phyloP scores from a whole-genome alignment of 2,888 invertebrate genomes.

The Thumatha senex region DNA sequence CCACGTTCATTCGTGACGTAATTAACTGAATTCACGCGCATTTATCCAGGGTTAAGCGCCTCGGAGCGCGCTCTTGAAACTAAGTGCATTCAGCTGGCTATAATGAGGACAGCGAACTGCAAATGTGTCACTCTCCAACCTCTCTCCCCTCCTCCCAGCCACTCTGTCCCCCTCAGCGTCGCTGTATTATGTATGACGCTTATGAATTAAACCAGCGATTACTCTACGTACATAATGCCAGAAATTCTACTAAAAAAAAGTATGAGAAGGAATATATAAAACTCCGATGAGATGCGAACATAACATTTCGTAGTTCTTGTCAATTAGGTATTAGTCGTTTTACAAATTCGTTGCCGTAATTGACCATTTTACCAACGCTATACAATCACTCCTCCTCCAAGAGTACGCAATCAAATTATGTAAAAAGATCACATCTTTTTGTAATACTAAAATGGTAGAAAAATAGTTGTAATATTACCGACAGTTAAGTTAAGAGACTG shows the following conservation, averaged over 20 bases:
- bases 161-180: not conserved
- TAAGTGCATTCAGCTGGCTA: slow-evolving; percentile 34
- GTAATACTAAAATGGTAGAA: too few relatives aligned
- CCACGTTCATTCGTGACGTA: slow-evolving; percentile 20
- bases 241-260: slow-evolving; percentile 3
- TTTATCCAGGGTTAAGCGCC: slow-evolving; percentile 33
- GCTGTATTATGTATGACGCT: slow-evolving; percentile 36
- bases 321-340: too few relatives aligned
- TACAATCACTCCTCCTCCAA: too few relatives aligned
- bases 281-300: not conserved
- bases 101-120: slow-evolving; percentile 43
- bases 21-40: slow-evolving; percentile 27
- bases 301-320: too few relatives aligned
- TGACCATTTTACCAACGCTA: too few relatives aligned
- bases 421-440: too few relatives aligned
- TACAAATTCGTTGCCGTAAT: too few relatives aligned
- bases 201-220: slow-evolving; percentile 27
- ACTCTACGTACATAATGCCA: slow-evolving; percentile 13
- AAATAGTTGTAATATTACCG: too few relatives aligned
- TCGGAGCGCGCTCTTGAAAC: slow-evolving; percentile 36
- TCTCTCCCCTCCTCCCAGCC: slow-evolving; percentile 1
- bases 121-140: slow-evolving; percentile 39
- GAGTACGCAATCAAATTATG: too few relatives aligned
- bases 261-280: slow-evolving; percentile 7
- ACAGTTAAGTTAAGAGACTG: too few relatives aligned